These are phyloP conservation scores for Ammodytes marinus DNA, from an alignment of 2,113 vertebrate species.

Conservation along the genomic window DNA sequence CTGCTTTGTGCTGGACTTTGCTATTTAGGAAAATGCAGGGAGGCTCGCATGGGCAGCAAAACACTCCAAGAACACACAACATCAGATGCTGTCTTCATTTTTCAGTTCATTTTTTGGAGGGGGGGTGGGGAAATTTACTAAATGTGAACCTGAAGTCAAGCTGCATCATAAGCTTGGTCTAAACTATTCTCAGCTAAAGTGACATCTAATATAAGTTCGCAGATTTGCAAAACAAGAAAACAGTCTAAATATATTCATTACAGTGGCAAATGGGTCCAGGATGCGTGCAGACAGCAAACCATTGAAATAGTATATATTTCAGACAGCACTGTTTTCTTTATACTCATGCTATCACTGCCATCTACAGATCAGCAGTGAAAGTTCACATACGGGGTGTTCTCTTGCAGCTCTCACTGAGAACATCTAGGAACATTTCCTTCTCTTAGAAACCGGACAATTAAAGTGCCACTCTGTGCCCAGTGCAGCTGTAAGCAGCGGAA, in stretches of 20 bases:
- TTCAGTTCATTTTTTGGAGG: constrained; percentile 9
- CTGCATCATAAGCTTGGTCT: not conserved
- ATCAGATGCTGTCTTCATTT: constrained; percentile 64
- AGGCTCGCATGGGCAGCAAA: constrained; percentile 64
- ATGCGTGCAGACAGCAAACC: constrained; percentile 12
- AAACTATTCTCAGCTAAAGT: not conserved
- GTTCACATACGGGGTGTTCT: constrained; percentile 63
- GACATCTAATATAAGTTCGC: not conserved
- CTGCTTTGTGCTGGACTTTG: constrained; percentile 79
- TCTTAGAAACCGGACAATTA: constrained; percentile 6
- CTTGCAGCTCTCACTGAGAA: constrained; percentile 3
- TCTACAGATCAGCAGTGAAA: constrained; percentile 84
- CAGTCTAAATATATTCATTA: not conserved
- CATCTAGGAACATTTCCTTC: constrained; percentile 20
- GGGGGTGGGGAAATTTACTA: not conserved
- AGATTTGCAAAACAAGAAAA: not conserved
- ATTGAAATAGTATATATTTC: constrained; percentile 38
- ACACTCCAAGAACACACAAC: constrained; percentile 60
- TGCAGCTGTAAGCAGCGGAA: constrained; percentile 1
- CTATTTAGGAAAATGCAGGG: constrained; percentile 70
- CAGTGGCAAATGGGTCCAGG: constrained; percentile 7
- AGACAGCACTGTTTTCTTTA: constrained; percentile 53
- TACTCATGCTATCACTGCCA: constrained; percentile 85
- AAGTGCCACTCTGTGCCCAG: not conserved
- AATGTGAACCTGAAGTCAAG: constrained; percentile 19